A percentile compares a stretch with the other conserved stretches of the same genome.
These are phyloP conservation scores for Pitta sordida DNA, from an alignment of 2,113 vertebrate genomes.

Conservation along the genomic window DNA sequence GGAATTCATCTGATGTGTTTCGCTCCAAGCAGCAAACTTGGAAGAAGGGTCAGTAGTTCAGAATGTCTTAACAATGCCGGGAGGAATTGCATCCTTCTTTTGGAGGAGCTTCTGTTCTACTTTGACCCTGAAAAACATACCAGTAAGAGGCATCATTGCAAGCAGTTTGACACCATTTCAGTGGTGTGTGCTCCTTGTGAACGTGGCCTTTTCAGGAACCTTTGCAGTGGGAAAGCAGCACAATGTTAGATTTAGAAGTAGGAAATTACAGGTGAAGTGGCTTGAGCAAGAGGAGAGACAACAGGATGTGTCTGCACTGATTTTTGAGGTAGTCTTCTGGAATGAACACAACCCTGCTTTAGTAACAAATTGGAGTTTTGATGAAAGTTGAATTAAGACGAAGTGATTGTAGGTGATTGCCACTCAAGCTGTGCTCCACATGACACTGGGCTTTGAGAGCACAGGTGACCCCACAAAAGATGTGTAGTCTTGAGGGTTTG, in stretches of 20 bases:
- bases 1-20: background rate
- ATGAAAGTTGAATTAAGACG: background rate
- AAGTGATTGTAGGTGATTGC: background rate
- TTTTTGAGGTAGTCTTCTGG: background rate
- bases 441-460: background rate
- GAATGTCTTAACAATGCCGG: background rate
- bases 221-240: background rate
- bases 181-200: background rate
- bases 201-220: background rate
- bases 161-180: background rate
- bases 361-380: background rate
- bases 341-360: background rate
- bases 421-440: fast-evolving
- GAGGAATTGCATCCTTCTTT: background rate
- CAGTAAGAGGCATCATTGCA: background rate
- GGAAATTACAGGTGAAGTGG: background rate
- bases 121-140: background rate
- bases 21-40: background rate
- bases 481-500: background rate
- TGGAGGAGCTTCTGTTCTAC: background rate
- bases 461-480: background rate
- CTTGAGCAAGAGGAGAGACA: background rate
- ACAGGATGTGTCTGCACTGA: background rate
- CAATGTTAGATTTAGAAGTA: background rate
- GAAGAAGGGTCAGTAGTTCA: background rate